A percentile compares a stretch with the other conserved stretches of the same genome.
Evolutionary conservation across 1,140 invertebrate species (phyloP).

Genomic region (Ridgeia piscesae): DNA sequence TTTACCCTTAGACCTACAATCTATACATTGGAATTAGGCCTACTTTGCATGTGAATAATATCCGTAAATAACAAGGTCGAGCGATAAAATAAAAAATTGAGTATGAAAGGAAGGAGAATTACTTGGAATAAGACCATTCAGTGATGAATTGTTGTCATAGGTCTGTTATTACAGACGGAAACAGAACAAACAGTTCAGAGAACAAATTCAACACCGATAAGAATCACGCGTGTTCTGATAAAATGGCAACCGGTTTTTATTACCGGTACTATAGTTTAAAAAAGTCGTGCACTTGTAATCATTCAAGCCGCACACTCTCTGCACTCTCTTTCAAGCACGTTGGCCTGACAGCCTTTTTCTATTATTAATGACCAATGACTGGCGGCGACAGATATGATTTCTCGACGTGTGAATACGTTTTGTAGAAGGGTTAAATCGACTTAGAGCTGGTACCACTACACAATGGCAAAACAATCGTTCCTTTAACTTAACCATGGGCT

Average conservation of each 20-base stretch:
- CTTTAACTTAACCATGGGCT: too few relatives aligned
- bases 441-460: too few relatives aligned
- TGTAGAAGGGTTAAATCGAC: background rate
- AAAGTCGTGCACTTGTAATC: background rate
- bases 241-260: background rate
- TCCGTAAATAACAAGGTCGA: background rate
- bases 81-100: background rate
- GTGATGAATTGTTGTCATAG: background rate
- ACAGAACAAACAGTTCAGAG: background rate
- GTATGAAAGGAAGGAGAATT: background rate
- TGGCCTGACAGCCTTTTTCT: background rate
- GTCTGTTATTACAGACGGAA: background rate
- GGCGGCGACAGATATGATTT: background rate
- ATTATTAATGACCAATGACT: background rate
- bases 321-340: background rate
- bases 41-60: background rate
- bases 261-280: background rate
- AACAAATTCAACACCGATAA: background rate
- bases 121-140: background rate
- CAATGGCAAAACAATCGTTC: too few relatives aligned
- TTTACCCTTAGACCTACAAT: too few relatives aligned
- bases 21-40: background rate
- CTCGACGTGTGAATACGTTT: background rate
- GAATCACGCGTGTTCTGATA: background rate
- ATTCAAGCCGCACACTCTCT: background rate